Conservation (phyloP, 2,888 invertebrate genomes). For the Drosophila conformis region DNA sequence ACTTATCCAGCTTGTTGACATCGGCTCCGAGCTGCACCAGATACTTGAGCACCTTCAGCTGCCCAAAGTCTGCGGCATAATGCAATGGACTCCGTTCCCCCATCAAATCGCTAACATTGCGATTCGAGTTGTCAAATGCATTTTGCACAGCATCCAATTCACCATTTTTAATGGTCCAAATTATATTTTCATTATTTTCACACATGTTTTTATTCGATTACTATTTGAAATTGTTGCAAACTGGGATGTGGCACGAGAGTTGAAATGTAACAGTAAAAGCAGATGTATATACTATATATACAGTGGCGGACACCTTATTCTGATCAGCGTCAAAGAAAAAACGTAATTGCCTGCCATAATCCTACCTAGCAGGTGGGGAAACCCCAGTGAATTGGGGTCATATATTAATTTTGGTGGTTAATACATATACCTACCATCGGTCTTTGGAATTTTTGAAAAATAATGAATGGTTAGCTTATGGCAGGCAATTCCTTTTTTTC, state of each 20-base stretch:
- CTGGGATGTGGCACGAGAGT: neutral
- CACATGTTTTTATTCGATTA: slow-evolving; percentile 11
- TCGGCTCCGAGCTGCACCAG: slow-evolving; percentile 95
- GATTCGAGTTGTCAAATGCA: slow-evolving; percentile 26
- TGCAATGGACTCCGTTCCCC: slow-evolving; percentile 95
- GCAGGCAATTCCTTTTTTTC: too few relatives aligned
- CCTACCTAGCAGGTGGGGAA: too few relatives aligned
- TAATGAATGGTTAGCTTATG: too few relatives aligned
- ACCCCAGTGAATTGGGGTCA: too few relatives aligned
- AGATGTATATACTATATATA: neutral
- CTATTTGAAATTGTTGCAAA: neutral
- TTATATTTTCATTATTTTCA: slow-evolving; percentile 37
- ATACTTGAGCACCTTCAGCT: slow-evolving; percentile 94
- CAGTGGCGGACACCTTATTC: too few relatives aligned
- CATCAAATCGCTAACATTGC: slow-evolving; percentile 92
- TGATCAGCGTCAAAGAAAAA: too few relatives aligned
- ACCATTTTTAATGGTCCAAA: slow-evolving; percentile 55
- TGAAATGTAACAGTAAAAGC: neutral
- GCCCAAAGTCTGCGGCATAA: slow-evolving; percentile 98
- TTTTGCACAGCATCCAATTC: slow-evolving; percentile 44
- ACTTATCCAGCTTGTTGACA: slow-evolving; percentile 97
- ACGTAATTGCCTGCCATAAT: too few relatives aligned
- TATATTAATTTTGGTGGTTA: too few relatives aligned
- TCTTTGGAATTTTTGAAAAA: too few relatives aligned
- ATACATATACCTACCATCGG: too few relatives aligned